A percentile compares a stretch with the other conserved stretches of the same genome.
phyloP scores from a whole-genome alignment of 2,797 vertebrate genomes.

The Zalophus californianus region DNA sequence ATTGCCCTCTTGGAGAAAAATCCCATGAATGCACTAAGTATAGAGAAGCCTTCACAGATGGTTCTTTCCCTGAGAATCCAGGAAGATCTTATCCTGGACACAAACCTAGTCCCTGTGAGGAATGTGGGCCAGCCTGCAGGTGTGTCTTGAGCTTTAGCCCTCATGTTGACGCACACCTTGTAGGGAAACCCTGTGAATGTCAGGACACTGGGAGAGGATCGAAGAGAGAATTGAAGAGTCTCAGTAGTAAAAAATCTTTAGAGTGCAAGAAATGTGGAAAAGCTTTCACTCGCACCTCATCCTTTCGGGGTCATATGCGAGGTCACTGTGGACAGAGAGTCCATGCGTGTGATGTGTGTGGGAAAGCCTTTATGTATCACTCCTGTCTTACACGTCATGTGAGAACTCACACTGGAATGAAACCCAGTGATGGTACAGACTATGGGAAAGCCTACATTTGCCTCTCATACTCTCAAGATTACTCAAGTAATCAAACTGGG shows the following conservation, averaged over 20 bases:
- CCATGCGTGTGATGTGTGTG: background rate
- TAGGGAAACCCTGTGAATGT: background rate
- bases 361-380: background rate
- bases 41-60: slow-evolving; percentile 69
- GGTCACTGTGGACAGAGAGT: slow-evolving; percentile 30
- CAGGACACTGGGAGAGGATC: background rate
- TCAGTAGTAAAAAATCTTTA: background rate
- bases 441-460: too few relatives aligned
- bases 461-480: too few relatives aligned
- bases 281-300: background rate
- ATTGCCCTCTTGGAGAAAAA: slow-evolving; percentile 32
- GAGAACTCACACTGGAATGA: too few relatives aligned
- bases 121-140: background rate
- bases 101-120: background rate
- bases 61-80: slow-evolving; percentile 51
- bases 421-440: background rate
- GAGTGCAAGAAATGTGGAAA: slow-evolving; percentile 42
- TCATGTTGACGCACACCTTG: background rate
- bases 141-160: background rate
- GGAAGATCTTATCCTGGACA: background rate
- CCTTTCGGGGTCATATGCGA: slow-evolving; percentile 38
- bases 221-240: background rate
- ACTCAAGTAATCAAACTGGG: too few relatives aligned
- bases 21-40: slow-evolving; percentile 60
- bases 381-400: too few relatives aligned